Percentiles rank a stretch among this genome's conserved stretches.
phyloP scores from a whole-genome alignment of 2,797 vertebrate species.

The Lates japonicus region DNA sequence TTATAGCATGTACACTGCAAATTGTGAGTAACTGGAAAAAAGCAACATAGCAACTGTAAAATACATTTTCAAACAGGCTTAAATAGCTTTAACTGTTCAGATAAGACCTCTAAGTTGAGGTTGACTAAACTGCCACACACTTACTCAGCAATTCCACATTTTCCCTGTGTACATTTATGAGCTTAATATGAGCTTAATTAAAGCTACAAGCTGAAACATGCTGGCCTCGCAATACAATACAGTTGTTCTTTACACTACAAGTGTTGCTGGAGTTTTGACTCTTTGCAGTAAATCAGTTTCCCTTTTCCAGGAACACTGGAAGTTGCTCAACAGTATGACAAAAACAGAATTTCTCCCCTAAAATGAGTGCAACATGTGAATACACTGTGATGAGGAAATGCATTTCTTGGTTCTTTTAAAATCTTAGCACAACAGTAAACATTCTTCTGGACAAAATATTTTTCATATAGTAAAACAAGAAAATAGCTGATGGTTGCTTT shows the following conservation, averaged over 20 bases:
- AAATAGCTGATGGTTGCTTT: not conserved
- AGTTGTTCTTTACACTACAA: not conserved
- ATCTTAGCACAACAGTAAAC: not conserved
- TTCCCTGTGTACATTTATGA: not conserved
- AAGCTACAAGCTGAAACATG: not conserved
- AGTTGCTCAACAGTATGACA: not conserved
- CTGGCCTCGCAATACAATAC: not conserved
- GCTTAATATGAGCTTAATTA: conserved; percentile 1
- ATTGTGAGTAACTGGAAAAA: not conserved
- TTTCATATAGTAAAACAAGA: not conserved
- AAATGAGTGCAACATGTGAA: not conserved
- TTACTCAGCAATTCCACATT: not conserved
- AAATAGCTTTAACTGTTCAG: not conserved
- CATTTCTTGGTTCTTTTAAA: not conserved
- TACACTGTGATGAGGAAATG: not conserved
- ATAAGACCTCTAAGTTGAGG: not conserved
- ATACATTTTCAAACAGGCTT: not conserved
- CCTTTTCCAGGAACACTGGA: not conserved
- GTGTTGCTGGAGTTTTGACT: not conserved
- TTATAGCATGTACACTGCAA: not conserved
- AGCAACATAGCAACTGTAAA: not conserved
- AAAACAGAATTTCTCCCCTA: not conserved
- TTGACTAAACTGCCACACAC: not conserved
- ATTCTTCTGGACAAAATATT: not conserved
- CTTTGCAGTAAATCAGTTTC: not conserved